phyloP scores from a whole-genome alignment of 2,113 vertebrate genomes.

The Fukomys damarensis region DNA sequence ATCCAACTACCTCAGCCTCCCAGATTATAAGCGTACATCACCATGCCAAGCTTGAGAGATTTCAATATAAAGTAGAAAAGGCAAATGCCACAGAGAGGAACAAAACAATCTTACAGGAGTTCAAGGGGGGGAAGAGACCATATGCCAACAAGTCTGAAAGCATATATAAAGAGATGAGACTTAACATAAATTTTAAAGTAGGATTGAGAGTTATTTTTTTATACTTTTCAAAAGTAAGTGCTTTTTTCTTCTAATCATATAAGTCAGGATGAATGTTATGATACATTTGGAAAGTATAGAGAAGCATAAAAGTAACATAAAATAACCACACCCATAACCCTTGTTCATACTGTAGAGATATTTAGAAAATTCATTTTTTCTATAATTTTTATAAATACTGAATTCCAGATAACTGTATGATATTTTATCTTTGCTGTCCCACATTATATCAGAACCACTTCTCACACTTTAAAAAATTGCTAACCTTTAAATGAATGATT shows the following conservation, averaged over 20 bases:
- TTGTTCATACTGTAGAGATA: background rate
- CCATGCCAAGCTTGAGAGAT: background rate
- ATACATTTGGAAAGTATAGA: constrained; percentile 9
- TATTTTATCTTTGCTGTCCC: background rate
- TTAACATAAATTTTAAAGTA: background rate
- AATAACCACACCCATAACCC: background rate
- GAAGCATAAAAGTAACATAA: constrained; percentile 3
- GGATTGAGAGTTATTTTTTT: background rate
- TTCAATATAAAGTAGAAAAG: background rate
- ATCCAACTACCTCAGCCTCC: background rate
- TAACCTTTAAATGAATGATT: background rate
- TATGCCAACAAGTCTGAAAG: background rate
- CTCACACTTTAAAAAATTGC: background rate
- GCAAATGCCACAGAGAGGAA: background rate
- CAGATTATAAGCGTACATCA: background rate
- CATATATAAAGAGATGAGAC: background rate
- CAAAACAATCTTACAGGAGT: background rate
- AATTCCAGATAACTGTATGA: background rate
- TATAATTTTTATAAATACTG: background rate
- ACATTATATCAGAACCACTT: constrained; percentile 14
- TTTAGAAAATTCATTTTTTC: background rate
- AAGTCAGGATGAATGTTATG: background rate
- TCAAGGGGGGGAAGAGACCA: background rate
- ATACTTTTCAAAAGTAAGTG: background rate
- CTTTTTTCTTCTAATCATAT: background rate